Base-by-base conservation (phyloP, 2,113 vertebrate species). In the Melanocharis versteri region DNA sequence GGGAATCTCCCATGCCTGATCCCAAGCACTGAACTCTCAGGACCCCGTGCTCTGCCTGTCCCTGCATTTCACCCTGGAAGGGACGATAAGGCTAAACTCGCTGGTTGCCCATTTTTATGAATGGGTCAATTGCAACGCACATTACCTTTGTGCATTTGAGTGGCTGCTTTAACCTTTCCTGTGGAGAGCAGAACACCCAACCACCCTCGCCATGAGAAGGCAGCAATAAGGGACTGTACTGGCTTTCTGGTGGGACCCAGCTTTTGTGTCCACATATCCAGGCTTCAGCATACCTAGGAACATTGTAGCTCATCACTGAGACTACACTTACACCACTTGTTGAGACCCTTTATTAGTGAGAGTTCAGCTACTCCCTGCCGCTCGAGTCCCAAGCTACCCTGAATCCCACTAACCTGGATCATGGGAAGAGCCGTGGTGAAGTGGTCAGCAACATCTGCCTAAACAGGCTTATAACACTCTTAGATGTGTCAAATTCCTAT, bases 281-380 rank as follows among this genome's bases (percentile, higher is more conserved):
- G 44, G 12, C 14, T 45, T 42, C 22, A 18, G 33, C 23, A 10
- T 5, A 40, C 12, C 21, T 30, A 15, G 44, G 33, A 75, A 15
- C 0, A 10, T 40, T 53, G 39, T 50, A 50, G 33, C 16, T 88
- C 47, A 17, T 30, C 28, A 18, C 9, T 71, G 33, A 11, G 15
- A 50, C 42, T 40, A 15, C 14, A 10, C 5, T 58, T 21, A 7
- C 2, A 15, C 0, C 0, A 21, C 11, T 44, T n/a, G 17, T 53
- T 35, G 11, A 65, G 10, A 28, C 5, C 8, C 13, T 33, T 50
- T 30, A 9, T 47, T 19, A 51, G 21, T 7, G 33, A 33, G 11
- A 71, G 30, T 13, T 14, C 27, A 51, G 39, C 56, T 87, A 16
- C 44, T 75, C 21, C 48, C 33, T 35, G 39, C 17, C 44, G 40